Percentiles rank a stretch among this genome's conserved stretches.
phyloP scores from a whole-genome alignment of 2,888 invertebrate genomes.

The Chrysolina oricalcia region DNA sequence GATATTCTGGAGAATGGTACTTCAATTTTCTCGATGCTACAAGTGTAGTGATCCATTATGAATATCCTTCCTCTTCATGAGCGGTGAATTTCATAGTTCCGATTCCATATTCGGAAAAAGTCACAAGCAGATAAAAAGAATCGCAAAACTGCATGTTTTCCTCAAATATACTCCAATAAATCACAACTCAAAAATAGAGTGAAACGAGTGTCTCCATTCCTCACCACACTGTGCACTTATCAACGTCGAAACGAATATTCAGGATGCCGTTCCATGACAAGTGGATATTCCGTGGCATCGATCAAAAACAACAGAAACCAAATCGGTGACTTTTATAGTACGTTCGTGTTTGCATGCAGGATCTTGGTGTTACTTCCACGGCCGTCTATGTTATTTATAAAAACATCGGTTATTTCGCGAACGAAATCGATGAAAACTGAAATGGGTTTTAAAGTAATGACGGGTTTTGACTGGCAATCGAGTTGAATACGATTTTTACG shows the following conservation, averaged over 20 bases:
- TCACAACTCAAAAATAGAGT: background rate
- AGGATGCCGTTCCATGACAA: constrained; percentile 19
- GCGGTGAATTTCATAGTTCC: too few relatives aligned
- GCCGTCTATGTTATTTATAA: constrained; percentile 17
- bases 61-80: too few relatives aligned
- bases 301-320: constrained; percentile 13
- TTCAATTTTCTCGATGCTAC: too few relatives aligned
- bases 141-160: background rate
- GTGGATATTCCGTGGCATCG: constrained; percentile 14
- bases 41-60: too few relatives aligned
- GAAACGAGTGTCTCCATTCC: constrained; percentile 1
- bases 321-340: constrained; percentile 15
- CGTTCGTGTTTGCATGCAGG: constrained; percentile 22
- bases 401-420: constrained; percentile 16
- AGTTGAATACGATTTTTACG: constrained; percentile 4
- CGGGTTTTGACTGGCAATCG: constrained; percentile 11
- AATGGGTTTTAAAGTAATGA: constrained; percentile 17
- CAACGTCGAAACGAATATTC: background rate
- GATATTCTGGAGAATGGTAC: too few relatives aligned
- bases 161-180: background rate
- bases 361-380: constrained; percentile 24
- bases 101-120: too few relatives aligned
- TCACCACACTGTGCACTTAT: background rate
- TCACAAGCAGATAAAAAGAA: background rate
- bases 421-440: constrained; percentile 19